Conservation (phyloP, 1,140 invertebrate species). For the Trissolcus basalis region DNA sequence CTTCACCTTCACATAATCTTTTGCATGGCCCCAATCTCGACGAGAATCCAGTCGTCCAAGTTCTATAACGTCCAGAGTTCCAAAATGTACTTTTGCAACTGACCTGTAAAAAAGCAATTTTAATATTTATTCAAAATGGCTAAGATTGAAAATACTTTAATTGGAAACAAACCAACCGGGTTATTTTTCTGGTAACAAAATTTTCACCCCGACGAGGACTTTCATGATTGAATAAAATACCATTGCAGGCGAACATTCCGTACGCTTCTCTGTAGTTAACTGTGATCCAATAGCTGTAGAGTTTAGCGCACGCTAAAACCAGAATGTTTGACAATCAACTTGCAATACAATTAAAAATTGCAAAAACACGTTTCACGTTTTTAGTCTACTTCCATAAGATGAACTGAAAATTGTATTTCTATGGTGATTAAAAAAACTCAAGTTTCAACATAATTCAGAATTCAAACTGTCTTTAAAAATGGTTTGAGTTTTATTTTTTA, state of each 20-base stretch:
- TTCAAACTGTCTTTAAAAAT: too few species aligned
- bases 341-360: too few species aligned
- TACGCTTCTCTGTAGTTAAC: slow-evolving; percentile 99
- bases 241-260: slow-evolving; percentile 98
- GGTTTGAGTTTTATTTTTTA: too few species aligned
- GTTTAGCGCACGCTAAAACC: slow-evolving; percentile 96
- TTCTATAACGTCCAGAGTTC: slow-evolving; percentile 90
- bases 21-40: slow-evolving; percentile 99
- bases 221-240: slow-evolving; percentile 99
- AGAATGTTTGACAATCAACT: too few species aligned
- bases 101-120: slow-evolving; percentile 77
- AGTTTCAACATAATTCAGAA: slow-evolving; percentile 37
- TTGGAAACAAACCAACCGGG: slow-evolving; percentile 80
- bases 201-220: slow-evolving; percentile 98
- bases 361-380: too few species aligned
- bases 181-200: slow-evolving; percentile 99
- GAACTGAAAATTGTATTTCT: too few species aligned
- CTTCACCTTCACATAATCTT: slow-evolving; percentile 96
- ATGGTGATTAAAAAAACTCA: too few species aligned
- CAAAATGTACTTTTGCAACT: slow-evolving; percentile 96
- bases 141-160: too few species aligned
- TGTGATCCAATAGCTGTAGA: slow-evolving; percentile 99
- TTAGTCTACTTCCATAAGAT: too few species aligned
- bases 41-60: slow-evolving; percentile 97
- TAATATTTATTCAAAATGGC: too few species aligned